Conservation (phyloP, 2,797 vertebrate genomes). For the Psittacula derbiana region DNA sequence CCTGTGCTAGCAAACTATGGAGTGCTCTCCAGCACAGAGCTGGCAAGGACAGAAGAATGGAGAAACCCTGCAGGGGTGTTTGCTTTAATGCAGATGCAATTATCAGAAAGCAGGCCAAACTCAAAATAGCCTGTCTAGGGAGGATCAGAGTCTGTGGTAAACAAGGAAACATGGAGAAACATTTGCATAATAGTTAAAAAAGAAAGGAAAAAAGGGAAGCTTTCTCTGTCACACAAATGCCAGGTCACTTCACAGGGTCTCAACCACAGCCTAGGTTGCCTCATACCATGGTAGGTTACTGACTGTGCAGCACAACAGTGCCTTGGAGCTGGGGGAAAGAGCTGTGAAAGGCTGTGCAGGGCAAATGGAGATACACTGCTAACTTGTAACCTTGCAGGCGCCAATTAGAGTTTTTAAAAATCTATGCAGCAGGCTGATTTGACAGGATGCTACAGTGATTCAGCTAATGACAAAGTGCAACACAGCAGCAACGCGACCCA, state of each 20-base stretch:
- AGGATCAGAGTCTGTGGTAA: slow-evolving; percentile 13
- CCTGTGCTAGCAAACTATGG: not conserved
- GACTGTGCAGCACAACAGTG: not conserved
- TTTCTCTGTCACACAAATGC: not conserved
- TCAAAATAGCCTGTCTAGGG: slow-evolving; percentile 39
- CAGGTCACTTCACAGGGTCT: not conserved
- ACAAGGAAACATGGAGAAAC: slow-evolving; percentile 14
- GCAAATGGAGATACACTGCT: not conserved
- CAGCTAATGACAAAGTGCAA: slow-evolving; percentile 46
- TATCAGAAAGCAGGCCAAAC: slow-evolving; percentile 58
- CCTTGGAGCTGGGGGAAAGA: not conserved
- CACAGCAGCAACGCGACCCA: accelerated
- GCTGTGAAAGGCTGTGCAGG: not conserved
- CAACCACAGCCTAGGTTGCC: not conserved
- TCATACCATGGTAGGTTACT: not conserved
- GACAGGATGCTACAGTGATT: slow-evolving; percentile 48
- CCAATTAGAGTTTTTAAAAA: slow-evolving; percentile 47
- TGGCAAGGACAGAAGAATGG: slow-evolving; percentile 7
- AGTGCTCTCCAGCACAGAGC: slow-evolving; percentile 14
- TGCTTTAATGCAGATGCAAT: slow-evolving; percentile 64
- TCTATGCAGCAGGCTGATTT: slow-evolving; percentile 62
- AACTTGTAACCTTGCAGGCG: not conserved
- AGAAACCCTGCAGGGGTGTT: slow-evolving; percentile 49
- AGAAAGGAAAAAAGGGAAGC: not conserved
- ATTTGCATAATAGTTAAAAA: slow-evolving; percentile 3